Conservation (phyloP, 2,888 invertebrate species). For the Endotricha flammealis region DNA sequence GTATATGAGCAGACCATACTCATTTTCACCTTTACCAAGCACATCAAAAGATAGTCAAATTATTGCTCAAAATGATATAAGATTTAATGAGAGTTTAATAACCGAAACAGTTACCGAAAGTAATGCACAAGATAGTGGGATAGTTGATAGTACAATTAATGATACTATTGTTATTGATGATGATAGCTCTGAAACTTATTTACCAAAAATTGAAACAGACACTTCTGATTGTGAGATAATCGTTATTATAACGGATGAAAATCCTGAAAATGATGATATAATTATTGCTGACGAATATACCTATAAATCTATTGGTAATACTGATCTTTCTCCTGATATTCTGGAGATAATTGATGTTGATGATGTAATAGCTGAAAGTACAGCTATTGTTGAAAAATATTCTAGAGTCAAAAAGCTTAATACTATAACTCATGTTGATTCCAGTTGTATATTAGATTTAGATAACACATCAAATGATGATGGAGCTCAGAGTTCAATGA, state of each 20-base stretch:
- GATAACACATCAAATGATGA: neutral
- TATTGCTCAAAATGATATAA: constrained; percentile 38
- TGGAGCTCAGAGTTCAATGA: no score
- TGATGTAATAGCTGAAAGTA: constrained; percentile 36
- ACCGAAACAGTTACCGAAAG: constrained; percentile 5
- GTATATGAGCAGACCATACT: constrained; percentile 15
- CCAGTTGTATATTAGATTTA: constrained; percentile 3
- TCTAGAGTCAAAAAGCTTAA: constrained; percentile 12
- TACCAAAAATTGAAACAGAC: neutral
- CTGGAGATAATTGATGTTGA: constrained; percentile 38
- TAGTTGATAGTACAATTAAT: constrained; percentile 13
- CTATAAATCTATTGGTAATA: constrained; percentile 8
- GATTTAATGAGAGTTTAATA: constrained; percentile 33
- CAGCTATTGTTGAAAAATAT: constrained; percentile 26
- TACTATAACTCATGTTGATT: constrained; percentile 21
- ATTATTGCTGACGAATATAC: constrained; percentile 6
- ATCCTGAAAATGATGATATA: neutral
- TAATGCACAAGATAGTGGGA: neutral
- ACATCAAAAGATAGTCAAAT: constrained; percentile 40
- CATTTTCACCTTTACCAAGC: constrained; percentile 45
- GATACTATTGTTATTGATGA: constrained; percentile 30
- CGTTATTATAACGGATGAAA: neutral
- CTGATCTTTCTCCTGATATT: constrained; percentile 13
- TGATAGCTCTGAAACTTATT: constrained; percentile 1
- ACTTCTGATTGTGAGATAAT: constrained; percentile 1